Conservation (phyloP, 2,113 vertebrate genomes). For the Carassius auratus region DNA sequence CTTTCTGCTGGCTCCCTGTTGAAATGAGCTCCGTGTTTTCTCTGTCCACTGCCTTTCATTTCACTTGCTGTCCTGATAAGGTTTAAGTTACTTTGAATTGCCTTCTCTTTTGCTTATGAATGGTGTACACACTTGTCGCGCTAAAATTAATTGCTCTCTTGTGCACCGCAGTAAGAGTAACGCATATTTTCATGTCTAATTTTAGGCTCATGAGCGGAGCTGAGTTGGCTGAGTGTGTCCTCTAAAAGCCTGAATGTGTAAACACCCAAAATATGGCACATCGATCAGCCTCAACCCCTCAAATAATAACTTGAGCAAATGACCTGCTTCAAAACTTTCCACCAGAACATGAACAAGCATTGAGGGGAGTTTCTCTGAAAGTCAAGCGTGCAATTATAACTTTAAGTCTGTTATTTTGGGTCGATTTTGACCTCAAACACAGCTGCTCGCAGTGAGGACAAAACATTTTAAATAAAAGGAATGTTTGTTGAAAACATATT, state of each 20-base stretch:
- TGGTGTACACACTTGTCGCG: neutral
- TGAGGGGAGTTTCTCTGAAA: slow-evolving; percentile 47
- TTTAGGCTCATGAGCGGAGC: slow-evolving; percentile 14
- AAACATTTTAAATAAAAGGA: slow-evolving; percentile 2
- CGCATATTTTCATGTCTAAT: slow-evolving; percentile 40
- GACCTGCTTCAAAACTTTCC: slow-evolving; percentile 39
- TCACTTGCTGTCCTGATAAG: slow-evolving; percentile 40
- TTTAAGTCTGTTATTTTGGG: slow-evolving; percentile 54
- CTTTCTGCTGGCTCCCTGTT: slow-evolving; percentile 52
- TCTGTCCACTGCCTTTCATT: slow-evolving; percentile 43
- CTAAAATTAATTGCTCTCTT: slow-evolving; percentile 39
- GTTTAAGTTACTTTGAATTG: slow-evolving; percentile 46
- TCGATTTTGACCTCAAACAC: slow-evolving; percentile 54
- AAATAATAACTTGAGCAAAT: slow-evolving; percentile 40
- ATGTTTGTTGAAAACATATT: slow-evolving; percentile 1
- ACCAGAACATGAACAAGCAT: slow-evolving; percentile 35
- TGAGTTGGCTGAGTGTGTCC: slow-evolving; percentile 26
- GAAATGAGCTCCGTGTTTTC: slow-evolving; percentile 46
- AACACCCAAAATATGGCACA: slow-evolving; percentile 47
- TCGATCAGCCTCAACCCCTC: slow-evolving; percentile 31
- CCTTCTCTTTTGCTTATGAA: slow-evolving; percentile 24
- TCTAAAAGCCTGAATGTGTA: slow-evolving; percentile 42
- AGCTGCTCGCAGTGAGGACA: slow-evolving; percentile 54
- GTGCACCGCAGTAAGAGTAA: slow-evolving; percentile 17
- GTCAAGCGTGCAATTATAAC: slow-evolving; percentile 59